These are phyloP conservation scores for Epinotia demarniana DNA, from an alignment of 2,888 invertebrate genomes.

Conservation along the genomic window DNA sequence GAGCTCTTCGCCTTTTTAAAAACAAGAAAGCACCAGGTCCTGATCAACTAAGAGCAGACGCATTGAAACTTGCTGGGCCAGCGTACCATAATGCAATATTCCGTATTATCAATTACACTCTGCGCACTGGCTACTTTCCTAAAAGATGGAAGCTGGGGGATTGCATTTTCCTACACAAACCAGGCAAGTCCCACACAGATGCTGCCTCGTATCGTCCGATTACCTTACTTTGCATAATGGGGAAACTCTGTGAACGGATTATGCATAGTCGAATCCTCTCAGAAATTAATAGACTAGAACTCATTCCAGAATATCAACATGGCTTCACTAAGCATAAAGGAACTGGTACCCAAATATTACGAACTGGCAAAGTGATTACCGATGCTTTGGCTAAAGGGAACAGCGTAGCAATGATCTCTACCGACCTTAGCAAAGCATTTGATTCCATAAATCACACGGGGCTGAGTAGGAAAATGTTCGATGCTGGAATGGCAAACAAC, in stretches of 20 bases:
- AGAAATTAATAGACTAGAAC: background rate
- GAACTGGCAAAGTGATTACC: slow-evolving; percentile 16
- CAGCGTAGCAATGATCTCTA: slow-evolving; percentile 23
- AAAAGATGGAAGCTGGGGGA: slow-evolving; percentile 21
- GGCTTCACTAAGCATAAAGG: slow-evolving; percentile 9
- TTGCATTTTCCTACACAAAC: slow-evolving; percentile 17
- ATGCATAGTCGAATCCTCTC: slow-evolving; percentile 1
- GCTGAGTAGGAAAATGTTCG: slow-evolving; percentile 11
- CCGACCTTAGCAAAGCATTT: slow-evolving; percentile 21
- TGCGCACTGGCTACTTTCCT: slow-evolving; percentile 13
- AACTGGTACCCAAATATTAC: slow-evolving; percentile 17
- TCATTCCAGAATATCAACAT: slow-evolving; percentile 19
- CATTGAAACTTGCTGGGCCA: slow-evolving; percentile 16
- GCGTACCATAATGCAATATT: background rate
- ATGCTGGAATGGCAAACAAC: slow-evolving; percentile 5
- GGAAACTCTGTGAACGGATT: slow-evolving; percentile 16
- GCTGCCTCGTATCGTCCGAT: slow-evolving; percentile 19
- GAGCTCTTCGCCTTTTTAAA: slow-evolving; percentile 7
- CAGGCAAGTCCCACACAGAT: slow-evolving; percentile 6
- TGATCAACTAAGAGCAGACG: slow-evolving; percentile 18
- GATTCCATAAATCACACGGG: slow-evolving; percentile 21
- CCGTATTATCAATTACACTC: slow-evolving; percentile 3
- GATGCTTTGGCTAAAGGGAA: slow-evolving; percentile 9
- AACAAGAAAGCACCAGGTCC: slow-evolving; percentile 27
- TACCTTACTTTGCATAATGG: slow-evolving; percentile 16